Conservation (phyloP, 2,888 invertebrate species). For the Linnaemya tessellans region DNA sequence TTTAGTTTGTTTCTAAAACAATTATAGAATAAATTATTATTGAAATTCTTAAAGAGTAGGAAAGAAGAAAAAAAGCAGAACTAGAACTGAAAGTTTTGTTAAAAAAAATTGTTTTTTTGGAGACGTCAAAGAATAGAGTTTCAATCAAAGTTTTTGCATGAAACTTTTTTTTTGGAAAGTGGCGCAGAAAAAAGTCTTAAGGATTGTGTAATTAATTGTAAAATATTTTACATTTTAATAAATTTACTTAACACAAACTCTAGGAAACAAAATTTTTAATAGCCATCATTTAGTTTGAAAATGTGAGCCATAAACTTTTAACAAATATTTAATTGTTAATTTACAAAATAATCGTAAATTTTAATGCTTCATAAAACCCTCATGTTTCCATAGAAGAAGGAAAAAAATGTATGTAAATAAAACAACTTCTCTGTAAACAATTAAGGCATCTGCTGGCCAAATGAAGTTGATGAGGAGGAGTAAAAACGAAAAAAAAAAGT, state of each 20-base stretch:
- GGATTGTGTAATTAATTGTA: no score
- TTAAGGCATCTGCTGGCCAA: conserved; percentile 50
- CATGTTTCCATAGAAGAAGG: conserved; percentile 1
- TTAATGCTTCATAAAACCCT: conserved; percentile 17
- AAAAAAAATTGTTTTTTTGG: not conserved
- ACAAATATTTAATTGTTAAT: not conserved
- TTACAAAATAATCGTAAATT: not conserved
- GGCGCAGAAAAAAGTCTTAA: not conserved
- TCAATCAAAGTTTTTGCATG: not conserved
- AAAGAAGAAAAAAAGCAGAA: not conserved
- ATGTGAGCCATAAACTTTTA: not conserved
- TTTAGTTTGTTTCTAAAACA: conserved; percentile 9
- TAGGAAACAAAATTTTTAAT: not conserved
- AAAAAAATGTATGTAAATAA: no score
- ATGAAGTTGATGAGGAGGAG: conserved; percentile 22
- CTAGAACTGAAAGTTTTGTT: not conserved
- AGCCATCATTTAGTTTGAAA: not conserved
- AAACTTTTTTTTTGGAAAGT: not conserved
- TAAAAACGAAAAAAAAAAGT: conserved; percentile 6
- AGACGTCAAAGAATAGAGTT: not conserved
- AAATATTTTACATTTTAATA: no score
- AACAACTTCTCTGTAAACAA: not conserved
- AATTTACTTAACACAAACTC: not conserved
- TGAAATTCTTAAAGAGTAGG: not conserved
- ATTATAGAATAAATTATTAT: conserved; percentile 53